Base-by-base conservation (phyloP, 2,888 invertebrate genomes). In the Dichetophora obliterata region DNA sequence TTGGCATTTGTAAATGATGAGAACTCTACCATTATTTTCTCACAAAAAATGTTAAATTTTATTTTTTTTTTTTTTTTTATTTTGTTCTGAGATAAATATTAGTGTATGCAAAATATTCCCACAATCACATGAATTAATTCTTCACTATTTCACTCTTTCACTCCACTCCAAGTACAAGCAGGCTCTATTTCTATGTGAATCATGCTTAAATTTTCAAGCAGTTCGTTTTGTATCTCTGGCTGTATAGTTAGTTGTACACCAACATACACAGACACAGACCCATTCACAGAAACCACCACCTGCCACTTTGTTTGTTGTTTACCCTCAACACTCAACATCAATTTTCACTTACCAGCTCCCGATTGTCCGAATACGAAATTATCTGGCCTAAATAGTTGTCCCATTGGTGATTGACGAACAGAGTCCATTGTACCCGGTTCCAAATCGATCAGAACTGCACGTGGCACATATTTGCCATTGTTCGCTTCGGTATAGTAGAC, bases 351-450 rank as follows among this genome's bases (percentile, higher is more conserved):
- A 91, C 93, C 93, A 34, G 97, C 96, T 5, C 96, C 96, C 78
- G 93, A 93, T 88, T 93, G 93, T 1, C 95, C 95, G 81, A 95
- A 96, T 31, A 96, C 94, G 88, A 94, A 96, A 90, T 95, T 96
- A 86, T 97, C 96, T 8, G 96, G 96, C 74, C 95, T 90, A 91
- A 96, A 96, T 79, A 96, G 91, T 85, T 93, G 92, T 0, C 96
- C 96, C 87, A 93, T 95, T 2, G 95, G 92, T 54, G 94, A 93
- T 63, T 94, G 93, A 81, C 95, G 90, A 83, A 96, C 95, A 6
- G 94, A 93, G 87, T 97, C 96, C 95, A 97, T 95, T 19, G 96
- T 96, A 5, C 96, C 95, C 0, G 96, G 95, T 90, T 97, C 97
- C 86, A 97, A 89, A 90, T 97, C 97, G 71, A 96, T 94, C 79